phyloP scores from a whole-genome alignment of 2,888 invertebrate genomes.

The Crepidodera aurea region DNA sequence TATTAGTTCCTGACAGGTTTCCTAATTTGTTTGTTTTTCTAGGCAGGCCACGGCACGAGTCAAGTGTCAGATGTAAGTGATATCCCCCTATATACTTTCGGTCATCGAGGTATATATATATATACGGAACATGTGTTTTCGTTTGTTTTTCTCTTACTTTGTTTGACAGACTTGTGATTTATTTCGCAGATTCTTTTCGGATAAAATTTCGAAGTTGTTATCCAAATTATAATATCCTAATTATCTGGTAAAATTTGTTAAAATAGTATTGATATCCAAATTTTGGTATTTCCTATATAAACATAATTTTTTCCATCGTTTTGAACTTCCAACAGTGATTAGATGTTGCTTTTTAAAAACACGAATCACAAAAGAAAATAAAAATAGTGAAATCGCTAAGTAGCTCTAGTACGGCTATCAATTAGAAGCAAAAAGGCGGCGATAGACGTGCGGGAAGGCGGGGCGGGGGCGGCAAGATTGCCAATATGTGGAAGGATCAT shows the following conservation, averaged over 20 bases:
- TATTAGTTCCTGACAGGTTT: constrained; percentile 56
- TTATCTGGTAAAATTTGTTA: too few species aligned
- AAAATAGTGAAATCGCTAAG: background rate
- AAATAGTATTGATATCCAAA: too few species aligned
- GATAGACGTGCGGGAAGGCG: background rate
- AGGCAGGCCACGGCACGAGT: constrained; percentile 39
- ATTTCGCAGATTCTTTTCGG: background rate
- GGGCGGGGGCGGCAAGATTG: constrained; percentile 12
- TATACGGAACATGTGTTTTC: constrained; percentile 12
- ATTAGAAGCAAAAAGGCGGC: background rate
- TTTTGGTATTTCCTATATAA: too few species aligned
- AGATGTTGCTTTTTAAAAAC: too few species aligned
- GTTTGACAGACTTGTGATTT: background rate
- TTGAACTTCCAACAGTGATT: too few species aligned
- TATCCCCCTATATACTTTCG: constrained; percentile 6
- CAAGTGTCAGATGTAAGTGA: constrained; percentile 37
- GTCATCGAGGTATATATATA: too few species aligned
- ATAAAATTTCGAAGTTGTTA: too few species aligned
- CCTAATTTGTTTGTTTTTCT: constrained; percentile 51
- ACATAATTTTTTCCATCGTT: too few species aligned
- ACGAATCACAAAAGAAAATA: too few species aligned
- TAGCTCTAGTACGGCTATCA: background rate
- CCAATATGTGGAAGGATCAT: constrained; percentile 26
- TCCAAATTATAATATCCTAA: too few species aligned
- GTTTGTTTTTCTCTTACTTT: constrained; percentile 1